These are phyloP conservation scores for Sebastes fasciatus DNA, from an alignment of 2,113 vertebrate species.

Conservation along the genomic window DNA sequence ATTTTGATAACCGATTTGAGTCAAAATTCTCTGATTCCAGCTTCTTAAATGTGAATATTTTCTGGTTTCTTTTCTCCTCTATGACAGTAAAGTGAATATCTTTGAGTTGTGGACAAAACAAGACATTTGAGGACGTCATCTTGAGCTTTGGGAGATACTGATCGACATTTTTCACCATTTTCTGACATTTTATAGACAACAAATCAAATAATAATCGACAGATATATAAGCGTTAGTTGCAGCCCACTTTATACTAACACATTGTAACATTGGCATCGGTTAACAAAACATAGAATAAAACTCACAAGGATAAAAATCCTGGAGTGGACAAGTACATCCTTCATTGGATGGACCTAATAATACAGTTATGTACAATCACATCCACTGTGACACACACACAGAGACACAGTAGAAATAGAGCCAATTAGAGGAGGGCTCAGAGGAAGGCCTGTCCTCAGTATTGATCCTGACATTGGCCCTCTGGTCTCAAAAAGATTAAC, in stretches of 20 bases:
- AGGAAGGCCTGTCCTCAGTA: conserved; percentile 75
- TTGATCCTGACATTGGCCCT: conserved; percentile 79
- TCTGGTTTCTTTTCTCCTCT: too few relatives aligned
- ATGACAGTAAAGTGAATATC: too few relatives aligned
- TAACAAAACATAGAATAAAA: conserved; percentile 35
- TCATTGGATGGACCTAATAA: conserved; percentile 51
- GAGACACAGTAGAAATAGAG: conserved; percentile 59
- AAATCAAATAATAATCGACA: too few relatives aligned
- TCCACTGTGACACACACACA: conserved; percentile 17
- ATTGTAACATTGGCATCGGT: not conserved
- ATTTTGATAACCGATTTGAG: too few relatives aligned
- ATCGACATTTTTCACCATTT: too few relatives aligned
- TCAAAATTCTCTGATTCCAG: too few relatives aligned
- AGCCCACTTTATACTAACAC: not conserved
- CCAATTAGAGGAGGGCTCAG: conserved; percentile 75
- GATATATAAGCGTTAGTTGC: too few relatives aligned
- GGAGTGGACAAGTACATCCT: conserved; percentile 46
- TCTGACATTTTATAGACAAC: too few relatives aligned
- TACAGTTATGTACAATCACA: conserved; percentile 50
- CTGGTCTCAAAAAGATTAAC: conserved; percentile 79
- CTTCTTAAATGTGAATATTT: too few relatives aligned
- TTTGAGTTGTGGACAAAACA: too few relatives aligned
- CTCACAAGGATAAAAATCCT: conserved; percentile 25
- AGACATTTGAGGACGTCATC: too few relatives aligned
- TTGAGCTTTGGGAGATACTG: too few relatives aligned